These are phyloP conservation scores for Xenops minutus DNA, from an alignment of 2,797 vertebrate species.

Conservation along the genomic window DNA sequence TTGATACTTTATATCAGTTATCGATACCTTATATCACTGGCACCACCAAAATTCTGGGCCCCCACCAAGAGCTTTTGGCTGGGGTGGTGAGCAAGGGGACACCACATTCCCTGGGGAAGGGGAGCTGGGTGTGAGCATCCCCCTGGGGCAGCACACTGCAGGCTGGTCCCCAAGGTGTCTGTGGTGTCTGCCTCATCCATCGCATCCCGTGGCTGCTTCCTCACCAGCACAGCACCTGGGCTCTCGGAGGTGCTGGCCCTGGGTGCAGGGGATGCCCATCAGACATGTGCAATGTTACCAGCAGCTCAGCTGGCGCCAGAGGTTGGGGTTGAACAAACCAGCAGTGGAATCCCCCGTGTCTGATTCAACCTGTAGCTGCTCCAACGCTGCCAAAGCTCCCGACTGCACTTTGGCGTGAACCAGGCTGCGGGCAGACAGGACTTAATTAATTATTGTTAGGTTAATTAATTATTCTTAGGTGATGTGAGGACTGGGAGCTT, in stretches of 20 bases:
- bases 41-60: too few species aligned
- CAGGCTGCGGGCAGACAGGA: neutral
- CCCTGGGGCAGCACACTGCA: too few species aligned
- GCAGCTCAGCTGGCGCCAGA: neutral
- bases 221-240: neutral
- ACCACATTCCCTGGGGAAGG: too few species aligned
- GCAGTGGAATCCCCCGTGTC: neutral
- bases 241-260: rapidly evolving
- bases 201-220: rapidly evolving
- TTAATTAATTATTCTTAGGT: neutral
- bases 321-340: neutral
- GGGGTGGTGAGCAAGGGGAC: too few species aligned
- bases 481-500: neutral
- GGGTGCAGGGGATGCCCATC: neutral
- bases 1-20: too few species aligned
- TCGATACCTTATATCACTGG: too few species aligned
- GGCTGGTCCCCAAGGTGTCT: too few species aligned
- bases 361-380: neutral
- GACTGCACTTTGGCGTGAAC: neutral
- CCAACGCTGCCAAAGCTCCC: rapidly evolving
- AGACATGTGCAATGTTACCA: rapidly evolving
- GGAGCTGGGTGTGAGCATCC: too few species aligned
- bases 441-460: neutral
- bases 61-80: too few species aligned
- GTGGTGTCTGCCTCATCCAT: neutral